Conservation (phyloP, 2,797 vertebrate genomes). For the Loris lydekkerianus region DNA sequence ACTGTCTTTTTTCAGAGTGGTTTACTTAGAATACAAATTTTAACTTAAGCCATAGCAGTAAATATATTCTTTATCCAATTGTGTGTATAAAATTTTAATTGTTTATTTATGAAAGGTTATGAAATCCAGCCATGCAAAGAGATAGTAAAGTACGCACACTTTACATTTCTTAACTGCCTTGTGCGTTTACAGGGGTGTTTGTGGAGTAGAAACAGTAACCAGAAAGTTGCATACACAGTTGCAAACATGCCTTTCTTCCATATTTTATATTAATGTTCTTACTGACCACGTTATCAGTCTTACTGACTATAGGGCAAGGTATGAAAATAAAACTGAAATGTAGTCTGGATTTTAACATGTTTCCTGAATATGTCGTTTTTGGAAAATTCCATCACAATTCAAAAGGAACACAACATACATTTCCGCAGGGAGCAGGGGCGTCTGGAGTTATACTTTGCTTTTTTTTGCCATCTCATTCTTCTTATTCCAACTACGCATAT, state of each 20-base stretch:
- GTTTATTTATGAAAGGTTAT: slow-evolving; percentile 67
- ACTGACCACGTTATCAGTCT: background rate
- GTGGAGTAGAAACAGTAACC: slow-evolving; percentile 41
- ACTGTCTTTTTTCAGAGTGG: slow-evolving; percentile 49
- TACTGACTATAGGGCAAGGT: background rate
- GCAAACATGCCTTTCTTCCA: accelerated
- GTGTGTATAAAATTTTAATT: slow-evolving; percentile 58
- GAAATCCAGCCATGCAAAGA: slow-evolving; percentile 55
- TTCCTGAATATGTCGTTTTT: background rate
- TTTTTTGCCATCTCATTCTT: background rate
- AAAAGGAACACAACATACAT: background rate
- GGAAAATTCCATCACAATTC: background rate
- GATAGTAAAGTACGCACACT: background rate
- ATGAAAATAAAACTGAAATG: slow-evolving; percentile 1
- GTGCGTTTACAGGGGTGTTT: slow-evolving; percentile 32
- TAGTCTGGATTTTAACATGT: background rate
- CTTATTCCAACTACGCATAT: background rate
- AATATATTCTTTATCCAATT: slow-evolving; percentile 14
- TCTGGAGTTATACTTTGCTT: background rate
- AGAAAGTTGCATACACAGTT: slow-evolving; percentile 31
- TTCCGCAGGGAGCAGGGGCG: background rate
- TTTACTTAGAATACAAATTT: slow-evolving; percentile 57
- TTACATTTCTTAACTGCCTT: slow-evolving; percentile 56
- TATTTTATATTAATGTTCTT: background rate
- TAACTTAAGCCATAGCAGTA: background rate